Base-by-base conservation (phyloP, 2,113 vertebrate genomes). In the Rhabdomys dilectus region DNA sequence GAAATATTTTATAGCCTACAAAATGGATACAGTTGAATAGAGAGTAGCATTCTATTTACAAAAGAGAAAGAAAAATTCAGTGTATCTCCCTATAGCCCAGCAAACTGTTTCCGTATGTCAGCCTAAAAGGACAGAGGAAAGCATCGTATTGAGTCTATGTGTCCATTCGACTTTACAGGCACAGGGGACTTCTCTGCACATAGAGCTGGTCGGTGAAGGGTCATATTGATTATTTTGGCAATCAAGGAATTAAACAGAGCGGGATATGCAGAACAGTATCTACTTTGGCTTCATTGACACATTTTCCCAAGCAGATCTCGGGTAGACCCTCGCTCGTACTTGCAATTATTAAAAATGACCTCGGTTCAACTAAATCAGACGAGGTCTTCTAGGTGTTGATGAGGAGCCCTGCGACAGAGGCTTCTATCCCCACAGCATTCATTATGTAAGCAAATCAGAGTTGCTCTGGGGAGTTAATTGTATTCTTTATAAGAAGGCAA, bases 401-500 rank as follows among this genome's bases (percentile, higher is more conserved):
- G 81, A 95, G 66, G 82, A 82, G 73, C 31, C 31, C n/a, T 39
- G 48, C 15, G 2, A 51, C 64, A 75, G 29, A 31, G 16, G 58
- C 68, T 96, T 21, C 31, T 81, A 93, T 48, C 36, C 24, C 77
- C 62, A 31, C 19, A 58, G 34, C 60, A 45, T 81, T 96, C 72
- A 84, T 95, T 93, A 86, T 82, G 19, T 58, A 91, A 88, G 88
- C 82, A 96, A 94, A 92, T 78, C 60, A 92, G 39, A n/a, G 58
- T 95, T 75, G 39, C 89, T 92, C 85, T 34, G 66, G 88, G 85
- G 85, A 96, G 64, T 93, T 96, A 89, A 94, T 60, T 96, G 45
- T 94, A 45, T 90, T 94, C 70, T 90, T 95, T 84, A 51, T 16
- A 96, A 90, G 89, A 97, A 95, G 45, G 58, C 76, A 95, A 80